Conservation (phyloP, 2,888 invertebrate genomes). For the Himalopsyche tibetana region DNA sequence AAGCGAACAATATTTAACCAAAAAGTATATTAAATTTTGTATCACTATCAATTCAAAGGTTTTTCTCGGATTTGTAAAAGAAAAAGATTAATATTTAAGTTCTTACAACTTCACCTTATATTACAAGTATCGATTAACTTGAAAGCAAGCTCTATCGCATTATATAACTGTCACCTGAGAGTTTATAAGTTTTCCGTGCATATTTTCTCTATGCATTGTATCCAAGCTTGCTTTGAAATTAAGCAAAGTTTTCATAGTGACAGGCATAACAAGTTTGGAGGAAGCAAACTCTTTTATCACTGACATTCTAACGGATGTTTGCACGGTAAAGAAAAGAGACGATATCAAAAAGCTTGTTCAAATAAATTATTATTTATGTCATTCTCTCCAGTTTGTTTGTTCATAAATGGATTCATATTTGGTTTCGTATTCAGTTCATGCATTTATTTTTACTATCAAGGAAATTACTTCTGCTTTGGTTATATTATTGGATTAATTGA, state of each 20-base stretch:
- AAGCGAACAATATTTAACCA: too few species aligned
- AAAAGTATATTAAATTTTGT: too few species aligned
- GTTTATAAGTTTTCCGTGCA: slow-evolving; percentile 12
- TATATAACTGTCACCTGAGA: not conserved
- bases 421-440: too few species aligned
- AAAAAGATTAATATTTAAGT: too few species aligned
- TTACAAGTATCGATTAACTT: not conserved
- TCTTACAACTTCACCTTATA: too few species aligned
- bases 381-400: slow-evolving; percentile 1
- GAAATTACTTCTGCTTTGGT: too few species aligned
- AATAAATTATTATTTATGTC: slow-evolving; percentile 20
- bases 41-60: too few species aligned
- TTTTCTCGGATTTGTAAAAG: too few species aligned
- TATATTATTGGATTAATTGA: too few species aligned
- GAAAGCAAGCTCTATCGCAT: not conserved
- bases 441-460: too few species aligned
- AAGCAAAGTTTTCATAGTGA: slow-evolving; percentile 37
- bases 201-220: not conserved
- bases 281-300: slow-evolving; percentile 28
- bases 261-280: slow-evolving; percentile 35
- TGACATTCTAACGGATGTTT: slow-evolving; percentile 10
- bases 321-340: slow-evolving; percentile 37
- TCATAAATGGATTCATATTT: not conserved
- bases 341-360: slow-evolving; percentile 6
- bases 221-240: slow-evolving; percentile 2